Conservation (phyloP, 2,888 invertebrate species). For the Cerastis rubricosa region DNA sequence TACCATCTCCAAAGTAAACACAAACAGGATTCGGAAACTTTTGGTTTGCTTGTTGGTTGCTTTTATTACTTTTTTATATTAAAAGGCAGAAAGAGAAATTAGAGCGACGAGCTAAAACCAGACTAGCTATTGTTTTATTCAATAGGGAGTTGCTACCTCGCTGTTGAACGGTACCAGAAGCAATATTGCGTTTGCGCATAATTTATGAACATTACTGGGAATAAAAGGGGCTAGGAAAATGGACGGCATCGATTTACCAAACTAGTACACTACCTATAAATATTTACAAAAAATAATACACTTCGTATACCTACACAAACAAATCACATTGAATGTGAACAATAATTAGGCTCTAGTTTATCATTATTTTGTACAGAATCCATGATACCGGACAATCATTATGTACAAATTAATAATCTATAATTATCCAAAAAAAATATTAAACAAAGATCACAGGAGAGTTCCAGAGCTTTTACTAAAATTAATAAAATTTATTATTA, state of each 20-base stretch:
- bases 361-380: conserved; percentile 71
- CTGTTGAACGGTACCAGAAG: conserved; percentile 60
- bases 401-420: conserved; percentile 68
- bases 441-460: conserved; percentile 89
- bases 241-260: conserved; percentile 59
- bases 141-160: conserved; percentile 59
- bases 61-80: conserved; percentile 42
- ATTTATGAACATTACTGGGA: conserved; percentile 62
- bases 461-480: conserved; percentile 87
- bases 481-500: conserved; percentile 76
- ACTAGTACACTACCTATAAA: conserved; percentile 48
- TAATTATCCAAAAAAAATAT: conserved; percentile 78
- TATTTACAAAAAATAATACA: conserved; percentile 68
- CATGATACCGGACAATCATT: conserved; percentile 50
- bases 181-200: conserved; percentile 66
- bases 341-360: conserved; percentile 73
- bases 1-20: not conserved
- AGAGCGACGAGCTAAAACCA: conserved; percentile 61
- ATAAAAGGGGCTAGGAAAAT: conserved; percentile 55
- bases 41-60: conserved; percentile 1
- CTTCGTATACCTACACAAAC: conserved; percentile 68
- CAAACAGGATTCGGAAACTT: conserved; percentile 1
- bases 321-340: conserved; percentile 75
- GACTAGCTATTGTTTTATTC: conserved; percentile 68
- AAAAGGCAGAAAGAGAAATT: conserved; percentile 58